Evolutionary conservation across 2,113 vertebrate genomes (phyloP).

Genomic region (Myrmophylax atrothorax): DNA sequence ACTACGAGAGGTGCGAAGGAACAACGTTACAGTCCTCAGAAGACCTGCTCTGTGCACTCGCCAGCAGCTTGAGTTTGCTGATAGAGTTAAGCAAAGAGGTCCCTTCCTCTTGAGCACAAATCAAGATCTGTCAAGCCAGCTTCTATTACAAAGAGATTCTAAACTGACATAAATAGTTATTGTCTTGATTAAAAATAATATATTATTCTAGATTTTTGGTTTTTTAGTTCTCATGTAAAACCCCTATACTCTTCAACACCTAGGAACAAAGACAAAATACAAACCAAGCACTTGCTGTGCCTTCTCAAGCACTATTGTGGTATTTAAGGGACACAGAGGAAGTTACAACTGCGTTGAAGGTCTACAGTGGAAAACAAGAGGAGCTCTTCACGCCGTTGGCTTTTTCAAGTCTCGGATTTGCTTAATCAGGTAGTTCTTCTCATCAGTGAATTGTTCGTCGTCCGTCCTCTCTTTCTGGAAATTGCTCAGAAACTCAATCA

Average conservation of each 20-base stretch:
- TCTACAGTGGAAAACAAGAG: not conserved
- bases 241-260: conserved; percentile 59
- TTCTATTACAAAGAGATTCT: conserved; percentile 33
- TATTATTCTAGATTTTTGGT: conserved; percentile 69
- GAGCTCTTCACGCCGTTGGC: conserved; percentile 75
- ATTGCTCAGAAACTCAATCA: conserved; percentile 95
- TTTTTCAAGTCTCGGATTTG: conserved; percentile 97
- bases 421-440: conserved; percentile 98
- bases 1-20: conserved; percentile 27
- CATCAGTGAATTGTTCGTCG: conserved; percentile 94
- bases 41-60: not conserved
- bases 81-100: conserved; percentile 8
- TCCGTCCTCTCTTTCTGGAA: conserved; percentile 95
- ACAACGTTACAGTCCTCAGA: not conserved
- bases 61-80: not conserved
- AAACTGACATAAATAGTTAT: conserved; percentile 70
- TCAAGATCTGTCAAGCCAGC: conserved; percentile 4
- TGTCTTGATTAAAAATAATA: conserved; percentile 73
- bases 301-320: conserved; percentile 53
- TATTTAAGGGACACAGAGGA: conserved; percentile 53
- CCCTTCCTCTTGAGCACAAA: conserved; percentile 3
- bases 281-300: conserved; percentile 61
- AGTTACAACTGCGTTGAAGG: not conserved
- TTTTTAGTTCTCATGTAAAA: conserved; percentile 68
- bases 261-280: conserved; percentile 69